A percentile compares a stretch with the other conserved stretches of the same genome.
These are phyloP conservation scores for Novumbra hubbsi DNA, from an alignment of 2,797 vertebrate species.

Conservation along the genomic window DNA sequence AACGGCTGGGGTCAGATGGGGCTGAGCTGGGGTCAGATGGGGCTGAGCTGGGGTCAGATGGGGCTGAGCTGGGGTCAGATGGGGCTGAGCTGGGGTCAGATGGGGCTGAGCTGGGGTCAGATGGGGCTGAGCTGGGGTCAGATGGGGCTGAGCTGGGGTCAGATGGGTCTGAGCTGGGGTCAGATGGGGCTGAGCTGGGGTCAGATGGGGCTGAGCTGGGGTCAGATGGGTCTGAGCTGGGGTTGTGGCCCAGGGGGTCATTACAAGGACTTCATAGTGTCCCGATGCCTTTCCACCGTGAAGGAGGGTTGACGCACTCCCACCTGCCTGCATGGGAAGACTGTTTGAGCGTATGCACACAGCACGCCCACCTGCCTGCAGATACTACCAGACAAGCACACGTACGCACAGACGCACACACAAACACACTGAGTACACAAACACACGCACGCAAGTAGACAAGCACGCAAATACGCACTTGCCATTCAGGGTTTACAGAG, in stretches of 20 bases:
- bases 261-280: not conserved
- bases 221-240: constrained; percentile 8
- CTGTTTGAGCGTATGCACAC: not conserved
- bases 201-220: constrained; percentile 33
- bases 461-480: not conserved
- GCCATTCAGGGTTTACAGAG: not conserved
- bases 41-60: constrained; percentile 33
- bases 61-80: constrained; percentile 32
- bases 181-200: constrained; percentile 33
- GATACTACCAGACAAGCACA: not conserved
- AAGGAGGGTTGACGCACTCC: not conserved
- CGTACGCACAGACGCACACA: not conserved
- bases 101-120: constrained; percentile 33
- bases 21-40: constrained; percentile 15
- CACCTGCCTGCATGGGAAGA: not conserved
- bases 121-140: constrained; percentile 33
- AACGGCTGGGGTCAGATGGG: constrained; percentile 39
- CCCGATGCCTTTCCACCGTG: not conserved
- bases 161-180: too few relatives aligned
- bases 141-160: constrained; percentile 8
- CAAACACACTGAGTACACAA: constrained; percentile 3
- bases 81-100: constrained; percentile 33
- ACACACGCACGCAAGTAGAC: not conserved
- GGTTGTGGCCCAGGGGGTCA: constrained; percentile 24
- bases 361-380: constrained; percentile 1